Conservation (phyloP, 1,140 invertebrate genomes). For the Tribolium castaneum region DNA sequence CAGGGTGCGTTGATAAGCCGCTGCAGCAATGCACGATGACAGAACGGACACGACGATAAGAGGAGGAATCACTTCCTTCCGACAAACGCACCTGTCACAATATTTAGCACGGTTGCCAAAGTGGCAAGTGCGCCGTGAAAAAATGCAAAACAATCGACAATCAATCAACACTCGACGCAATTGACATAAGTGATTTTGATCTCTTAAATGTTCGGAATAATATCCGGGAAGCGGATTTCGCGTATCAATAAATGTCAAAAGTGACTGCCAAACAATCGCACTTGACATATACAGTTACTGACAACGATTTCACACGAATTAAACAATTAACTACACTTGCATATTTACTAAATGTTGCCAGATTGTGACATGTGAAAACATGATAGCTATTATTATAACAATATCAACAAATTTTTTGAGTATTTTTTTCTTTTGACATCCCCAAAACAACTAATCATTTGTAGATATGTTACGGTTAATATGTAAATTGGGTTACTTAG, state of each 20-base stretch:
- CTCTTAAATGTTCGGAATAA: conserved; percentile 14
- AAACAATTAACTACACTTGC: conserved; percentile 14
- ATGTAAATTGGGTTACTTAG: too few relatives aligned
- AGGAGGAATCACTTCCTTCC: background rate
- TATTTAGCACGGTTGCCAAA: background rate
- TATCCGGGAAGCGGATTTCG: background rate
- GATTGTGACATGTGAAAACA: background rate
- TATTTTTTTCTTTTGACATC: too few relatives aligned
- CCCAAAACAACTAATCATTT: too few relatives aligned
- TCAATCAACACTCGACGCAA: background rate
- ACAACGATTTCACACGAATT: conserved; percentile 16
- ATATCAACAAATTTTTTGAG: too few relatives aligned
- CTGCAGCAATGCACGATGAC: conserved; percentile 22
- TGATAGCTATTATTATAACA: background rate
- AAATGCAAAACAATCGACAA: conserved; percentile 14
- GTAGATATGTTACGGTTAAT: too few relatives aligned
- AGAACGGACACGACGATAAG: background rate
- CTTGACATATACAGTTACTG: conserved; percentile 1
- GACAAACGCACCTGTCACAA: background rate
- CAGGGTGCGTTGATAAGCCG: conserved; percentile 19
- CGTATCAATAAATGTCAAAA: conserved; percentile 14
- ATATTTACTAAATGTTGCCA: conserved; percentile 1
- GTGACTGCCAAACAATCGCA: background rate
- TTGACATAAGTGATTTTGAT: conserved; percentile 24
- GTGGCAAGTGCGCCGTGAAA: background rate